Conservation (phyloP, 35 echinoderm and acorn worm species). For the Heliocidaris tuberculata region DNA sequence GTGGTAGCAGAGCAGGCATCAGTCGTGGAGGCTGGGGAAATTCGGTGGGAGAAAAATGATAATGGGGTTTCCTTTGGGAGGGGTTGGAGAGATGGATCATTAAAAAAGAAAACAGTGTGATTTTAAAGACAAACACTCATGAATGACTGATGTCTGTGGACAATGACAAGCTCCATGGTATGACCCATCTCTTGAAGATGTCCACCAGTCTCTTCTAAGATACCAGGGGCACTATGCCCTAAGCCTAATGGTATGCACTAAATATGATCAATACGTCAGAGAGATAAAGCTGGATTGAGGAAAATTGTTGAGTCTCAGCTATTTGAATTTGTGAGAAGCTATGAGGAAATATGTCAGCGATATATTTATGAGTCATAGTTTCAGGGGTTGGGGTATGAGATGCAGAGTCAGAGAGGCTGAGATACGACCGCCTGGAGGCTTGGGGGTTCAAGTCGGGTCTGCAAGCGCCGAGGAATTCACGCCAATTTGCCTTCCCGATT, state of each 20-base stretch:
- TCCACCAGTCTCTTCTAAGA: background rate
- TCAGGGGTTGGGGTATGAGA: background rate
- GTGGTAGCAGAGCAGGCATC: background rate
- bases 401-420: conserved; percentile 40
- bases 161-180: background rate
- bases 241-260: background rate
- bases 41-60: background rate
- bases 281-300: background rate
- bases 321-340: background rate
- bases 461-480: background rate
- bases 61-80: background rate
- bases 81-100: conserved; percentile 19
- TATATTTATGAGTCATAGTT: conserved; percentile 37
- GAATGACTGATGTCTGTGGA: background rate
- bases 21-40: background rate
- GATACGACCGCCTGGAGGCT: background rate
- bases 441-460: conserved; percentile 4
- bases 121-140: conserved; percentile 18
- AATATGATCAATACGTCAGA: background rate
- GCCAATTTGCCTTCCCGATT: background rate
- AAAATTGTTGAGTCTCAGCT: background rate
- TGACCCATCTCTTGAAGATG: background rate
- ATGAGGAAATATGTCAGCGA: conserved; percentile 21
- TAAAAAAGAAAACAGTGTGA: conserved; percentile 32
- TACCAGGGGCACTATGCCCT: background rate